Percentiles rank a stretch among this genome's conserved stretches.
Conservation (phyloP, 2,113 vertebrate genomes). For the Xerus inauris region DNA sequence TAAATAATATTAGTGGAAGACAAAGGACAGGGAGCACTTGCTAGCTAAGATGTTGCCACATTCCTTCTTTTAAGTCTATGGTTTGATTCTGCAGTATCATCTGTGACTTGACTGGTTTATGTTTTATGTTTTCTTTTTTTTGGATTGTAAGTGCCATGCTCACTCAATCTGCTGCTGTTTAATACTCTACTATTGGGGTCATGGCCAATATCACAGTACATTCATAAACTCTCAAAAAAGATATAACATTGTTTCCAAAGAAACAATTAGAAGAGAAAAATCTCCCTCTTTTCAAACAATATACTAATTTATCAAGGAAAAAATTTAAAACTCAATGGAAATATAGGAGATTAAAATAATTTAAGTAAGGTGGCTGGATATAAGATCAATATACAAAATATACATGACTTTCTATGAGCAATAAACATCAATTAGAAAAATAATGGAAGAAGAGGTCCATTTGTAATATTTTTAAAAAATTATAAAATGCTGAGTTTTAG, state of each 20-base stretch:
- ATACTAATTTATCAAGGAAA: slow-evolving; percentile 26
- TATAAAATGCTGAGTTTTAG: slow-evolving; percentile 43
- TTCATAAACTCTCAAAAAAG: not conserved
- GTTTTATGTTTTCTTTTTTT: not conserved
- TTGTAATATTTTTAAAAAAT: not conserved
- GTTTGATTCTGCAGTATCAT: not conserved
- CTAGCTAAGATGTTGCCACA: not conserved
- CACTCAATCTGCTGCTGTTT: not conserved
- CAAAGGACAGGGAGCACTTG: not conserved
- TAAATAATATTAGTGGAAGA: not conserved
- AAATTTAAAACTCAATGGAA: slow-evolving; percentile 12
- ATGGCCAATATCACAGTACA: not conserved
- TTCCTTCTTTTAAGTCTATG: not conserved
- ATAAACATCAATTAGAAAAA: not conserved
- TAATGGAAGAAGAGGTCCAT: not conserved
- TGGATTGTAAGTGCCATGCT: not conserved
- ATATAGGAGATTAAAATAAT: not conserved
- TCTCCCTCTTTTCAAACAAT: slow-evolving; percentile 19
- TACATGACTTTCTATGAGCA: slow-evolving; percentile 19
- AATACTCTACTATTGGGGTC: not conserved
- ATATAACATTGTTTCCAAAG: not conserved
- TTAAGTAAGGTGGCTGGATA: not conserved
- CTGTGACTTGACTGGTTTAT: not conserved
- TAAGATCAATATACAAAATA: not conserved
- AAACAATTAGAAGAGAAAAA: not conserved